Percentiles rank a stretch among this genome's conserved stretches.
Evolutionary conservation across 1,140 invertebrate genomes (phyloP).

Genomic region (Pogonus chalceus): DNA sequence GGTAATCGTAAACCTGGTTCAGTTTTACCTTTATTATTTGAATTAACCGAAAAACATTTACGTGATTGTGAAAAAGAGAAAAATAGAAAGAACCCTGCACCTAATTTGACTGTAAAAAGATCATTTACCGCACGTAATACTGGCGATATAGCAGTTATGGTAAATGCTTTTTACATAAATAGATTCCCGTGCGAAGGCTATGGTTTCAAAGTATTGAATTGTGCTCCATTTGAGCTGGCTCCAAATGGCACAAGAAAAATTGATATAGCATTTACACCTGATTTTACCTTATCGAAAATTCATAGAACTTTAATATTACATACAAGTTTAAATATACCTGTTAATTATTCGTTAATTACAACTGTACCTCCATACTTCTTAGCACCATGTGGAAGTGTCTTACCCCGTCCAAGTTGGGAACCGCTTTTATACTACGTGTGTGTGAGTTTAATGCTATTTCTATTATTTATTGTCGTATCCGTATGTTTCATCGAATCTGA

Average conservation of each 20-base stretch:
- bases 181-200: constrained; percentile 71
- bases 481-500: constrained; percentile 68
- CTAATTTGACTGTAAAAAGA: constrained; percentile 69
- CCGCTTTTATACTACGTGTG: constrained; percentile 57
- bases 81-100: constrained; percentile 33
- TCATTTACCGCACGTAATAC: constrained; percentile 83
- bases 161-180: constrained; percentile 68
- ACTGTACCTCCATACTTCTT: constrained; percentile 71
- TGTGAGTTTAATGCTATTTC: constrained; percentile 47
- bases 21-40: constrained; percentile 63
- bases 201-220: constrained; percentile 78
- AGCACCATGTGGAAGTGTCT: constrained; percentile 55
- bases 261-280: constrained; percentile 86
- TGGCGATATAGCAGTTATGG: constrained; percentile 68
- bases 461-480: constrained; percentile 57
- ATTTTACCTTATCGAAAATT: constrained; percentile 79
- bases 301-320: constrained; percentile 49
- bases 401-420: constrained; percentile 76
- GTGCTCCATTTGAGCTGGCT: constrained; percentile 64
- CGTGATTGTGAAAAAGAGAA: constrained; percentile 67
- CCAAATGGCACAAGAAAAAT: constrained; percentile 79
- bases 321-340: constrained; percentile 46
- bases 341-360: constrained; percentile 68
- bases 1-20: constrained; percentile 80
- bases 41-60: constrained; percentile 73